Evolutionary conservation across 1,140 invertebrate species (phyloP).

Genomic region (Drosophila chauvacae): DNA sequence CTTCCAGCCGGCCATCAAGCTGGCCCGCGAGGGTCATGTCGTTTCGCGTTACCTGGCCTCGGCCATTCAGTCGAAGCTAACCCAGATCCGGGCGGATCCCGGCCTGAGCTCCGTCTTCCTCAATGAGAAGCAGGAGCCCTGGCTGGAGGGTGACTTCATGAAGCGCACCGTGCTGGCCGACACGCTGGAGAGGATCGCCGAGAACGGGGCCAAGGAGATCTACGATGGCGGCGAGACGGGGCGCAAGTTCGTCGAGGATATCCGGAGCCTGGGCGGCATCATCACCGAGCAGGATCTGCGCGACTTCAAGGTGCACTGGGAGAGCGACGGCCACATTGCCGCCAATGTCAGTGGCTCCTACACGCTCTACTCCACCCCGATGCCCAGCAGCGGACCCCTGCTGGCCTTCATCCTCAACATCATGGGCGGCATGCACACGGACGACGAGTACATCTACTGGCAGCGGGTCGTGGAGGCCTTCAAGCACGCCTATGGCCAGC

Average conservation of each 20-base stretch:
- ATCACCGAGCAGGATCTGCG: constrained; percentile 91
- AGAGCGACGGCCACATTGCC: constrained; percentile 85
- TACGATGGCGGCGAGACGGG: constrained; percentile 90
- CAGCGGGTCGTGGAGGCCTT: constrained; percentile 95
- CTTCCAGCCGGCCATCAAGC: constrained; percentile 91
- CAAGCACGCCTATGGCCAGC: constrained; percentile 96
- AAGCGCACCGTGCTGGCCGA: constrained; percentile 89
- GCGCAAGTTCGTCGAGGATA: constrained; percentile 88
- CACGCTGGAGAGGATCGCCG: constrained; percentile 90
- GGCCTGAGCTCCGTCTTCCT: constrained; percentile 88
- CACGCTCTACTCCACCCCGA: constrained; percentile 90
- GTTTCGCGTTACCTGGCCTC: constrained; percentile 90
- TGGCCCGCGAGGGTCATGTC: constrained; percentile 89
- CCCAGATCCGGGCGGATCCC: constrained; percentile 87
- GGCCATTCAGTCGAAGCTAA: constrained; percentile 86
- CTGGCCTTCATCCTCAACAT: constrained; percentile 94
- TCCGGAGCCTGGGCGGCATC: constrained; percentile 89
- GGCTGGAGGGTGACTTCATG: constrained; percentile 89
- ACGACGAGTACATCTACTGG: constrained; percentile 85
- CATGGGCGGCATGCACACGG: constrained; percentile 87
- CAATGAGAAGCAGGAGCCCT: constrained; percentile 87
- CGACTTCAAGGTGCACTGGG: constrained; percentile 87
- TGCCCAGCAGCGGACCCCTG: constrained; percentile 92
- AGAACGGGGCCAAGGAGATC: constrained; percentile 87
- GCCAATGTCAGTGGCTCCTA: constrained; percentile 86